A percentile compares a stretch with the other conserved stretches of the same genome.
phyloP scores from a whole-genome alignment of 1,140 invertebrate species.

The Asbolus verrucosus region DNA sequence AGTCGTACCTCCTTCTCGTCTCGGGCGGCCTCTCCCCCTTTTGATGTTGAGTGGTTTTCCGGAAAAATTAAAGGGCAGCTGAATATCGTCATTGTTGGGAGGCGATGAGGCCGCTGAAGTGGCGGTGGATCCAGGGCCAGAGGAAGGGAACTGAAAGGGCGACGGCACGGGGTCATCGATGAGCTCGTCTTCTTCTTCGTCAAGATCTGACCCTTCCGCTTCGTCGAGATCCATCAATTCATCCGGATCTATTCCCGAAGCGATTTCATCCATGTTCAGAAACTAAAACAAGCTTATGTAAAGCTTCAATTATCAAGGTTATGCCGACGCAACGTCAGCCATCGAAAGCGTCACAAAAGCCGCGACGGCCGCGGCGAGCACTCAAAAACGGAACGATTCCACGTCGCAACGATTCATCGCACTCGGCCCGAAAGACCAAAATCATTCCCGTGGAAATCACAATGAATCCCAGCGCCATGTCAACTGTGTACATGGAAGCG shows the following conservation, averaged over 20 bases:
- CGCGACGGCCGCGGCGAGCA: background rate
- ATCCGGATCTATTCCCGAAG: slow-evolving; percentile 61
- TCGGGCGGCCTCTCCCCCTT: slow-evolving; percentile 77
- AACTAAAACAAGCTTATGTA: slow-evolving; percentile 47
- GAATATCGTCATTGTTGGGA: slow-evolving; percentile 65
- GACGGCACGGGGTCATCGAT: slow-evolving; percentile 62
- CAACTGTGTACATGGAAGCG: slow-evolving; percentile 51
- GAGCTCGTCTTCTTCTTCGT: slow-evolving; percentile 63
- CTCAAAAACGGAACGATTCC: too few species aligned
- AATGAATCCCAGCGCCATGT: slow-evolving; percentile 59
- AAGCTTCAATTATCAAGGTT: slow-evolving; percentile 16
- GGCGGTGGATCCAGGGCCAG: slow-evolving; percentile 69
- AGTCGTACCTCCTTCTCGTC: slow-evolving; percentile 76
- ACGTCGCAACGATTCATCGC: background rate
- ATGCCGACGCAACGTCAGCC: slow-evolving; percentile 6
- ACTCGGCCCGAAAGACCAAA: background rate
- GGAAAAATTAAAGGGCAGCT: slow-evolving; percentile 66
- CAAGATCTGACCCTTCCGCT: slow-evolving; percentile 63
- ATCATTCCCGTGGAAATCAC: slow-evolving; percentile 42
- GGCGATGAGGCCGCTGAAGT: slow-evolving; percentile 70
- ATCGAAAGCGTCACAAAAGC: background rate
- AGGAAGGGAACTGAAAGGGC: slow-evolving; percentile 62
- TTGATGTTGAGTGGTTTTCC: slow-evolving; percentile 72
- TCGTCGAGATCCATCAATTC: slow-evolving; percentile 64
- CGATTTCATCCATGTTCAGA: slow-evolving; percentile 63